phyloP scores from a whole-genome alignment of 2,888 invertebrate genomes.

The Diarsia dahlii region DNA sequence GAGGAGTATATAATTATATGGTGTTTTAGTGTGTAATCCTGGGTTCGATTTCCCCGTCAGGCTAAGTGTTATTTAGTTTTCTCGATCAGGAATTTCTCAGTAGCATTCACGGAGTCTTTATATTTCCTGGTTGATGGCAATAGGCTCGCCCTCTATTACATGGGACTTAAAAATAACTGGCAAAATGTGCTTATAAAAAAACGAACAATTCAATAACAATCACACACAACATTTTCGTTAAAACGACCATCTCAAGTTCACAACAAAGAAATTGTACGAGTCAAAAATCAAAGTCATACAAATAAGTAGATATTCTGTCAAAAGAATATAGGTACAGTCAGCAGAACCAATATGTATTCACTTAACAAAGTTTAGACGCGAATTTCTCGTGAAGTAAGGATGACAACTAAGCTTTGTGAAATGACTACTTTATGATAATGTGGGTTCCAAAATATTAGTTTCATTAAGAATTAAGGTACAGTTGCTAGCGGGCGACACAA shows the following conservation, averaged over 20 bases:
- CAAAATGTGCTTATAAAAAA: not conserved
- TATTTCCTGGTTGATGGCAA: not conserved
- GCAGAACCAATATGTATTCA: too few relatives aligned
- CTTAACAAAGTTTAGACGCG: too few relatives aligned
- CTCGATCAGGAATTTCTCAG: too few relatives aligned
- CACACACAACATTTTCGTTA: constrained; percentile 5
- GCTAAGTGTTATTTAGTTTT: too few relatives aligned
- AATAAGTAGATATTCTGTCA: constrained; percentile 21
- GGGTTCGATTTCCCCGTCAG: not conserved
- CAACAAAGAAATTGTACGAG: constrained; percentile 36
- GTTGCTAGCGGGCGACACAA: too few relatives aligned
- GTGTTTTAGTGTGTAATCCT: not conserved
- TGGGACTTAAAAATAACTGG: not conserved
- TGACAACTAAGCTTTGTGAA: too few relatives aligned
- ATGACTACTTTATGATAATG: too few relatives aligned
- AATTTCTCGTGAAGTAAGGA: too few relatives aligned
- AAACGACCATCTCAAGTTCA: constrained; percentile 14
- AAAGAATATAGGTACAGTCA: constrained; percentile 13
- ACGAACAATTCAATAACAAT: not conserved
- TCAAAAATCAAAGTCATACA: constrained; percentile 46
- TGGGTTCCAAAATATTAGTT: too few relatives aligned
- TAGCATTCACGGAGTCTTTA: too few relatives aligned
- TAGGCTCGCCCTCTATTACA: not conserved
- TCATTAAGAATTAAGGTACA: too few relatives aligned
- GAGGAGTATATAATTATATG: not conserved